Base-by-base conservation (phyloP, 2,113 vertebrate species). In the Corythornis madagascariensis region DNA sequence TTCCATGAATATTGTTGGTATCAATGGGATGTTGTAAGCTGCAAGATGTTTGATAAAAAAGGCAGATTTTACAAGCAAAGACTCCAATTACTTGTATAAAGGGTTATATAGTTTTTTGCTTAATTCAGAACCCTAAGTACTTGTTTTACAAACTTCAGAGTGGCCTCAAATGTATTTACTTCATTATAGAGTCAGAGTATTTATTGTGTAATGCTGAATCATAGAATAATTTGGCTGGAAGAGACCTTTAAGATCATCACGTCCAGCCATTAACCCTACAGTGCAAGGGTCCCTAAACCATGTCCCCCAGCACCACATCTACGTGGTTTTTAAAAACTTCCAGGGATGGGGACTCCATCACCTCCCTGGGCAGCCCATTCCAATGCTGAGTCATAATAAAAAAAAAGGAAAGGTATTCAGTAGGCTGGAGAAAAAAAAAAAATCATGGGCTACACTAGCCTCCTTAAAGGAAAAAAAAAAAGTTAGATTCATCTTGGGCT, bases 171-270 rank as follows among this genome's bases (percentile, higher is more conserved):
- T 61, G 29, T 79, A 91, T 57, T 77, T 87, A 92, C 86, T 94
- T 81, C 56, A 61, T 21, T 73, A 48, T 88, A 69, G 70, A 92
- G 48, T 48, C 38, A 83, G 74, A 91, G 72, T 91, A 85, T 83
- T 92, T 91, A 86, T 43, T 67, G 72, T 77, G 75, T 33, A 91
- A 89, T 88, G 94, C 85, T 93, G 89, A 94, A 69, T 95, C 90
- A 95, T 22, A 74, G 38, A 38, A 38, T 38, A 10, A 38, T 38
- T 38, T 38, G 38, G 38, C 38, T 38, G 38, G 38, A 38, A 38
- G 38, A 10, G 38, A 38, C 38, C 38, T 38, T 38, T 38, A 38
- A 38, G 38, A 38, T 38, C 38, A 10, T 38, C 10, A 10, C 38
- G 38, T 38, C 38, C 38, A 38, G 38, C 38, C 38, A 38, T 38